A percentile compares a stretch with the other conserved stretches of the same genome.
Conservation (phyloP, 2,888 invertebrate genomes). For the Hirtodrosophila confusa region DNA sequence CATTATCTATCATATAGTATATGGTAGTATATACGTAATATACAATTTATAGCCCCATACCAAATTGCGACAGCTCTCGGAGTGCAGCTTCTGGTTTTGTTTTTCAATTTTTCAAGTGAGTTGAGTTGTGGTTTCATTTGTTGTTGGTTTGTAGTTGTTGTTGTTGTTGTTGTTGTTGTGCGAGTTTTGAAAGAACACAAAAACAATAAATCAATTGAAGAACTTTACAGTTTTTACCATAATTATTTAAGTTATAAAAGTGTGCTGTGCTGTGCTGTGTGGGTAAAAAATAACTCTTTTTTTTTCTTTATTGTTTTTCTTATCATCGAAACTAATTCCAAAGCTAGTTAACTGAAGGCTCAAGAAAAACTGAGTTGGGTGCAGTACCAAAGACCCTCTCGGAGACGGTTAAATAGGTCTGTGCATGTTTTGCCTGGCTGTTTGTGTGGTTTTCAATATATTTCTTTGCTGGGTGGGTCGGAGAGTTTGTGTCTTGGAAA, state of each 20-base stretch:
- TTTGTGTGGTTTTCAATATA: conserved; percentile 23
- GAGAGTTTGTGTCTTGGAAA: background rate
- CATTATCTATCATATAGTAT: conserved; percentile 54
- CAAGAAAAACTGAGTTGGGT: conserved; percentile 22
- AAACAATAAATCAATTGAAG: conserved; percentile 63
- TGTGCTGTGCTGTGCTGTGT: conserved; percentile 56
- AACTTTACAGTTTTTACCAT: conserved; percentile 50
- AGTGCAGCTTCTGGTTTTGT: conserved; percentile 83
- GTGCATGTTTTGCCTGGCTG: conserved; percentile 12
- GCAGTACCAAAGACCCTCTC: conserved; percentile 46
- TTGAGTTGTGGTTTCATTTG: conserved; percentile 42
- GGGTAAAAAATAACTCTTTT: conserved; percentile 30
- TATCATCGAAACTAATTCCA: conserved; percentile 29
- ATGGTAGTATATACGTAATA: conserved; percentile 20
- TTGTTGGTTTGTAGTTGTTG: conserved; percentile 46
- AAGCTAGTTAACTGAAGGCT: conserved; percentile 31
- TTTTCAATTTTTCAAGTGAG: conserved; percentile 57
- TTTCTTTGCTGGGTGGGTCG: conserved; percentile 5
- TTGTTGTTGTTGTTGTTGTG: conserved; percentile 58
- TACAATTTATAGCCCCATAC: conserved; percentile 79
- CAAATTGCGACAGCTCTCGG: conserved; percentile 85
- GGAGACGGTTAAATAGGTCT: conserved; percentile 13
- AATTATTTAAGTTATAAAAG: conserved; percentile 21
- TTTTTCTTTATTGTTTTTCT: conserved; percentile 1
- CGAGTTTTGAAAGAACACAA: conserved; percentile 65